Evolutionary conservation across 2,888 invertebrate species (phyloP), one percentile per base, ranked within the genome.

Genomic region (Drosophila phalerata): DNA sequence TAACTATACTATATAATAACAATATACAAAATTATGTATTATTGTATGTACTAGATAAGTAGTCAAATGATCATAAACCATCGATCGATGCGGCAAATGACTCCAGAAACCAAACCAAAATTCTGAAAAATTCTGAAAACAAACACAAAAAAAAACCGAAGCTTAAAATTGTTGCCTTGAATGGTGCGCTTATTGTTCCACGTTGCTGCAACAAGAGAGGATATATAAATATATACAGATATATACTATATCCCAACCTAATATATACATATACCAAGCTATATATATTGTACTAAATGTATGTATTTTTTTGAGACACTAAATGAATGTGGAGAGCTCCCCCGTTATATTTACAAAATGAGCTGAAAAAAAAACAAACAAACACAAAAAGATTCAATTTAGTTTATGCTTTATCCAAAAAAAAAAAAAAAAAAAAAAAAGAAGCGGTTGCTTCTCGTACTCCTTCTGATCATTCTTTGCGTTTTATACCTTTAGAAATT

Each of bases 91-190:
- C 52, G 51, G 25, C 40, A 58, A 61, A 25, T 32, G 43, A 61
- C 38, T 45, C 48, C 51, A 62, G 32, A 56, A 55, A 45, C 15
- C 37, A 38, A 37, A 28, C 3, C n/a, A 43, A 52, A 19, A 34
- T 19, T 19, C 15, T 11, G 8, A 17, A 52, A 43, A 52, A 10
- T 11, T 34, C 25, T 25, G 25, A n/a, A 22, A 22, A 22, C 45
- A 22, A 48, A 53, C 42, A 43, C 6, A 11, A 22, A 37, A 25
- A 13, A n/a, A 22, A n/a, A 22, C 30, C 38, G 48, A 77, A 56
- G 78, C 73, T 78, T 78, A 34, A 51, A 66, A 73, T 55, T 78
- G 56, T 78, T 78, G 75, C 79, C 75, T 75, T 78, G 47, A 56
- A 10, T 63, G 74, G 55, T 75, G 74, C 74, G 79, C 79, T 78